phyloP scores from a whole-genome alignment of 2,888 invertebrate genomes.

The Diachrysia chrysitis region DNA sequence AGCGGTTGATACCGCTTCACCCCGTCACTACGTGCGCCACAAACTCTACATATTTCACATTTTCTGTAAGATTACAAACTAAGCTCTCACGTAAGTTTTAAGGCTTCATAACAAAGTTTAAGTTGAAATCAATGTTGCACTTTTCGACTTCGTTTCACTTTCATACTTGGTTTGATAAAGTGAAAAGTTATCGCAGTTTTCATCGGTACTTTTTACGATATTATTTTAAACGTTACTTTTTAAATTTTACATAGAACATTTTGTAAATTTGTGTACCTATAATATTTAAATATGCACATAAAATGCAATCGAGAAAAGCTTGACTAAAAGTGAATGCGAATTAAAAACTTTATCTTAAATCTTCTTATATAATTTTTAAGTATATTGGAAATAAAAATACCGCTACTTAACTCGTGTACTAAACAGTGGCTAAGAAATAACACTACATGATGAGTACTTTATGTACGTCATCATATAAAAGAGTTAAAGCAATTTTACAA shows the following conservation, averaged over 20 bases:
- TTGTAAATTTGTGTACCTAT: neutral
- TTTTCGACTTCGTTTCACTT: conserved; percentile 15
- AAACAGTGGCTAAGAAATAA: neutral
- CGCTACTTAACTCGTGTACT: neutral
- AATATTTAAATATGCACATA: neutral
- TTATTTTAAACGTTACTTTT: neutral
- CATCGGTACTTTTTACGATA: neutral
- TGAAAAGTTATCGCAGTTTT: conserved; percentile 10
- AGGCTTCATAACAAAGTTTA: conserved; percentile 27
- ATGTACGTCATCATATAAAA: conserved; percentile 28
- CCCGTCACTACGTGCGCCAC: conserved; percentile 36
- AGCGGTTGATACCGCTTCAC: conserved; percentile 57
- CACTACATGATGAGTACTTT: neutral
- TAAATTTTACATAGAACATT: neutral
- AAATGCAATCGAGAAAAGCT: neutral
- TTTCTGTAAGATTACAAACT: conserved; percentile 42
- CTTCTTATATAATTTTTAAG: too few species aligned
- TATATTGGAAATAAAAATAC: too few species aligned
- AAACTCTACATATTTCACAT: conserved; percentile 46
- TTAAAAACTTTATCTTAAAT: too few species aligned
- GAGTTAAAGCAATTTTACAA: conserved; percentile 40
- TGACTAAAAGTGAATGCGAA: neutral
- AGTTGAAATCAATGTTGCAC: conserved; percentile 31
- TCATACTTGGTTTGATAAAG: conserved; percentile 11
- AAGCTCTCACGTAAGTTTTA: conserved; percentile 21